Conservation (phyloP, 2,797 vertebrate species). For the Distichodus sexfasciatus region DNA sequence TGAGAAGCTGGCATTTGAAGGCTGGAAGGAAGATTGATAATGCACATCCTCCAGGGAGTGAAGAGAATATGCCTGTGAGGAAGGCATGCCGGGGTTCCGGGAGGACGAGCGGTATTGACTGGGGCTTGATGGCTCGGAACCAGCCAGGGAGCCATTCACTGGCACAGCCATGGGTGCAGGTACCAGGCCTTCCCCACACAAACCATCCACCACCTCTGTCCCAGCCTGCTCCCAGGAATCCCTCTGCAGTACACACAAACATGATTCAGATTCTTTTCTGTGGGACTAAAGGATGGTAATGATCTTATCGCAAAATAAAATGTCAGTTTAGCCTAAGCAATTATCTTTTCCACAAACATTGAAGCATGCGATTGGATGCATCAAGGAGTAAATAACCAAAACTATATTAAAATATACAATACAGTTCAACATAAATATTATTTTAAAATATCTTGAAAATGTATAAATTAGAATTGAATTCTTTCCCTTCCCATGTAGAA, state of each 20-base stretch:
- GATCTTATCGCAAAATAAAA: slow-evolving; percentile 23
- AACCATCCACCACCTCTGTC: slow-evolving; percentile 69
- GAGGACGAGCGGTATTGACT: slow-evolving; percentile 75
- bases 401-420: too few species aligned
- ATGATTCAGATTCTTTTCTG: slow-evolving; percentile 15
- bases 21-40: slow-evolving; percentile 72
- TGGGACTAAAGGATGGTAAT: neutral
- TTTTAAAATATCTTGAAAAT: too few species aligned
- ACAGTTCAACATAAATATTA: too few species aligned
- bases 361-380: too few species aligned
- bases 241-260: slow-evolving; percentile 69
- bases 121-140: slow-evolving; percentile 68
- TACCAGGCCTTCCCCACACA: slow-evolving; percentile 72
- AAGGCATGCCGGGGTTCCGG: slow-evolving; percentile 66
- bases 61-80: slow-evolving; percentile 77
- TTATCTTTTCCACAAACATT: too few species aligned
- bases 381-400: too few species aligned
- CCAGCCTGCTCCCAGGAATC: slow-evolving; percentile 85
- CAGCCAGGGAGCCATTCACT: slow-evolving; percentile 69
- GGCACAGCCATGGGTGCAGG: slow-evolving; percentile 43
- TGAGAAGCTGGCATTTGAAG: slow-evolving; percentile 67
- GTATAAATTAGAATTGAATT: too few species aligned
- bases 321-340: neutral
- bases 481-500: too few species aligned
- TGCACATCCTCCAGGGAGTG: slow-evolving; percentile 84